Evolutionary conservation across 1,140 invertebrate species (phyloP), one percentile per base, ranked within the genome.

Genomic region (Nylanderia fulva): DNA sequence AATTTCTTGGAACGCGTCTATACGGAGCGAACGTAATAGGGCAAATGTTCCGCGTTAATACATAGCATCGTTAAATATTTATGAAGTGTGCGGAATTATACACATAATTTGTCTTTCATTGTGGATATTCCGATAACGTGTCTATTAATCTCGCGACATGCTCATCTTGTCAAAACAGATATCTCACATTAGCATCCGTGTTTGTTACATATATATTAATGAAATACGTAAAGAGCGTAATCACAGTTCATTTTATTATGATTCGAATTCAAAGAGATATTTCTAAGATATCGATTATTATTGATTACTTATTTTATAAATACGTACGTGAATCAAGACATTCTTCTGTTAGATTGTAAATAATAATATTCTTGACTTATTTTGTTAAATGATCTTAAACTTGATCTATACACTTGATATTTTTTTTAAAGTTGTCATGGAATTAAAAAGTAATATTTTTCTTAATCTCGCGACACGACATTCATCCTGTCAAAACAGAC

Each of bases 41-140:
- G 33, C 45, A 79, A 8, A 79, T 33, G 60, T 36, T n/a, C 48
- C 8, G 18, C n/a, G 21, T 33, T 69, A 45, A 33, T 24, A 1
- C 0, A 11, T 13, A 39, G 2, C 42, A 3, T 7, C 6, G n/a
- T 82, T 82, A 27, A 72, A 82, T 82, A 82, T 80, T 71, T 80
- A 80, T 82, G 36, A 82, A 69, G 29, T 45, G 29, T 15, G 27
- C n/a, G 42, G 18, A 60, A 45, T 29, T 69, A 71, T 58, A 48
- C 13, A 48, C 13, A 8, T 18, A 15, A 42, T 27, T 71, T n/a
- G n/a, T 79, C 15, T 79, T 52, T n/a, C n/a, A 36, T 56, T 29
- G 54, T 63, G 13, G 58, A 48, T 77, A 52, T 79, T 79, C 6
- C 21, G 27, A 36, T 56, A 33, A 36, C 33, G 24, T 61, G 21